Base-by-base conservation (phyloP, 2,888 invertebrate species). In the Malthinus seriepunctatus region DNA sequence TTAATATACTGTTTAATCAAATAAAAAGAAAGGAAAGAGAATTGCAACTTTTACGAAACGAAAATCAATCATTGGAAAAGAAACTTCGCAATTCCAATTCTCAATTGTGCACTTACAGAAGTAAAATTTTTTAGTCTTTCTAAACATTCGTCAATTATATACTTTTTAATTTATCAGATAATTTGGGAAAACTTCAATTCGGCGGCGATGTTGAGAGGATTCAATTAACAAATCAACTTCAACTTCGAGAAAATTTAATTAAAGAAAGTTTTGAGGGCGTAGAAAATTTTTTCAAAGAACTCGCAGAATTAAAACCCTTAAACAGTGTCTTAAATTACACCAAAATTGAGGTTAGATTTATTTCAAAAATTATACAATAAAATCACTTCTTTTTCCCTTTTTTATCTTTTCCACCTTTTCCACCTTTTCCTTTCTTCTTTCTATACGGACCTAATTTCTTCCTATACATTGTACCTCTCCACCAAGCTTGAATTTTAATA, bases 401-500 rank as follows among this genome's bases (percentile, higher is more conserved):
- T 15, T 14, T 54, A 2, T 10, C 32, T 54, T 12, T 34, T 12
- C 32, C 33, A 6, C 70, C 49, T n/a, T n/a, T n/a, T n/a, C n/a
- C n/a, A 64, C 67, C 51, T 66, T 67, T 35, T 55, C 54, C 50
- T 6, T 68, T 69, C 1, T 62, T 50, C 44, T 56, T 52, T 50
- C 67, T 68, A 47, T 70, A 71, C 8, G 65, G 45, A 10, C 49
- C 73, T 37, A 73, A 56, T 12, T 71, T 62, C 49, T 63, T 69
- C 39, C 68, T 59, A 8, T 64, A 55, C 73, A 74, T 73, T 0
- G 66, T 62, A 3, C 67, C 67, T 59, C 73, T 67, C 74, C 74
- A 74, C 74, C 74, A 75, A n/a, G 67, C 63, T 69, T 73, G 72
- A 52, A 76, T 73, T 53, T 63, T 70, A n/a, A 49, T 67, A 1